phyloP scores from a whole-genome alignment of 2,888 invertebrate genomes.

The Girardia tigrina region DNA sequence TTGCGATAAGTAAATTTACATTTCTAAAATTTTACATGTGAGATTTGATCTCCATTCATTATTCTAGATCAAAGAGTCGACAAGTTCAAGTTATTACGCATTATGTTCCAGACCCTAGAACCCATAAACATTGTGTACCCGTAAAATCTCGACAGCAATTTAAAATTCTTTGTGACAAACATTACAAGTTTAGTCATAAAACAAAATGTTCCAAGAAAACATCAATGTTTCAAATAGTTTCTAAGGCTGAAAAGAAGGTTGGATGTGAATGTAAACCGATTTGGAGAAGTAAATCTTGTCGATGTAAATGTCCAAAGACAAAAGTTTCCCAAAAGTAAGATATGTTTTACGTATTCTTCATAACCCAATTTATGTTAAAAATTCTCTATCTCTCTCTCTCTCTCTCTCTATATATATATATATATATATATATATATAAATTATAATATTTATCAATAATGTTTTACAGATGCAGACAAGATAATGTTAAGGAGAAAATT shows the following conservation, averaged over 20 bases:
- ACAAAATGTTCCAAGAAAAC: constrained; percentile 11
- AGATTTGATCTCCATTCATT: background rate
- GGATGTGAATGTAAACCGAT: background rate
- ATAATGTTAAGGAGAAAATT: background rate
- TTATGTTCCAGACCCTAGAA: background rate
- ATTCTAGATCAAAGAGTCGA: background rate
- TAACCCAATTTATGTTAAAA: too few species aligned
- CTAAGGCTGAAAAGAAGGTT: background rate
- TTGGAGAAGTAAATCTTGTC: background rate
- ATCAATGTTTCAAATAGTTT: background rate
- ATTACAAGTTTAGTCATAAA: background rate
- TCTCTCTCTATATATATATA: too few species aligned
- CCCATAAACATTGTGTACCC: background rate
- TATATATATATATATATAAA: too few species aligned
- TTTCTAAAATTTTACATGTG: background rate
- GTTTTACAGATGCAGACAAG: background rate
- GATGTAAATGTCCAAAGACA: background rate
- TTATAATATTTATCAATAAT: too few species aligned
- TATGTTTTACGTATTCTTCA: too few species aligned
- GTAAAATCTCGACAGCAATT: background rate
- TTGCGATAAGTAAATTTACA: constrained; percentile 21
- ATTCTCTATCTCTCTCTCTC: too few species aligned
- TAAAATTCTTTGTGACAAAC: background rate
- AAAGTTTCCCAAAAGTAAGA: background rate
- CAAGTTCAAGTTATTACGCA: background rate